Evolutionary conservation across 2,113 vertebrate genomes (phyloP).

Genomic region (Anoplopoma fimbria): DNA sequence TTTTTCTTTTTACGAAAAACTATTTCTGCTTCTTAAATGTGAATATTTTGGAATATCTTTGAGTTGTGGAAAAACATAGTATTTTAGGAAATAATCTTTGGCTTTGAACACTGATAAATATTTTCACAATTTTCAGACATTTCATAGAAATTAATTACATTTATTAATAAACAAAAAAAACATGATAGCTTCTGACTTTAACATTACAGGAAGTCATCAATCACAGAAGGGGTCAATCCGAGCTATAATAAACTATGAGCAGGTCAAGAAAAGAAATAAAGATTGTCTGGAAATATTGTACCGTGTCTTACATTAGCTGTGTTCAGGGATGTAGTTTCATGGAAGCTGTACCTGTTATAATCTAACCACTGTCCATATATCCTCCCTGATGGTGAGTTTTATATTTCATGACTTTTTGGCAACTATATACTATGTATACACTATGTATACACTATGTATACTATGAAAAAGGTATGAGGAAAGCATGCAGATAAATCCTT

Average conservation of each 20-base stretch:
- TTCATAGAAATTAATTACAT: not conserved
- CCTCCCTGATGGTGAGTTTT: constrained; percentile 12
- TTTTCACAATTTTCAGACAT: not conserved
- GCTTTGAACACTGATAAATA: not conserved
- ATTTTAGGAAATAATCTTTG: not conserved
- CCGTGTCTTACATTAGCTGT: not conserved
- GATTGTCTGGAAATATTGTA: constrained; percentile 30
- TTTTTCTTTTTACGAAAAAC: not conserved
- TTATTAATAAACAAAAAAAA: not conserved
- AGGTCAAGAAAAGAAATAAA: constrained; percentile 17
- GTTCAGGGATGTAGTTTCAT: constrained; percentile 41
- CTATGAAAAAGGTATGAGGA: constrained; percentile 32
- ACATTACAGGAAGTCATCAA: not conserved
- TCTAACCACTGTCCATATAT: constrained; percentile 2
- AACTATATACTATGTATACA: constrained; percentile 14
- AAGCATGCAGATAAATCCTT: constrained; percentile 19
- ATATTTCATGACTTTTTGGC: constrained; percentile 27
- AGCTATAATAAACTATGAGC: constrained; percentile 2
- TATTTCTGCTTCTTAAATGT: not conserved
- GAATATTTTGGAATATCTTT: not conserved
- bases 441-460: no score
- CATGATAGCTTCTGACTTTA: not conserved
- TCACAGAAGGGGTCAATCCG: constrained; percentile 9
- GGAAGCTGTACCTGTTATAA: constrained; percentile 20
- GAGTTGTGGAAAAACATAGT: not conserved